Evolutionary conservation across 2,113 vertebrate species (phyloP), one percentile per base, ranked within the genome.

Genomic region (Phyllopteryx taeniolatus): DNA sequence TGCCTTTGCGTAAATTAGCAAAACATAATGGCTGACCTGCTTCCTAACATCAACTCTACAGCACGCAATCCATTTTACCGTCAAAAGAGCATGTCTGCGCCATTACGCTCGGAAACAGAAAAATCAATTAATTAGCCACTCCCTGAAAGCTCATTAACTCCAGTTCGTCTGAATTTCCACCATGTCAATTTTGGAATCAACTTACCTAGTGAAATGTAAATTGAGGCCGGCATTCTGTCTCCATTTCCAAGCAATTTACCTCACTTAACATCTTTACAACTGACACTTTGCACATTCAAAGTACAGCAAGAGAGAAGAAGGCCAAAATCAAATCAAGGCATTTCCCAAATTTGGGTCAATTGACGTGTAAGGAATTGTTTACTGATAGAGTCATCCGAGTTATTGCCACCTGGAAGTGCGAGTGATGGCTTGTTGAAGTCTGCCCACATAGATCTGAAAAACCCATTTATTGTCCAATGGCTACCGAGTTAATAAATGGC

Each of bases 391-490:
- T n/a, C 8, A 59, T 12, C 56, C n/a, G 22, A 59, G 22, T 20
- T 22, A 61, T 14, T 11, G 11, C 62, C 3, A 46, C 11, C 42
- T 65, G 10, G 39, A 64, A 13, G 19, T 64, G 0, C 9, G 20
- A 5, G 12, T 11, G 12, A 27, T 17, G 59, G 17, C 22, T 15
- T 33, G 56, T 22, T 14, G 8, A 59, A 27, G 13, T 14, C 79
- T 68, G 67, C 73, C 17, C 19, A 51, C 56, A 61, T 61, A 39
- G 49, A 47, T 67, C 61, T 49, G 78, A 85, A 84, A 90, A 83
- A 81, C 73, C 77, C 53, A 86, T 85, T 89, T 85, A 77, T 57
- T 82, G 74, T 79, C 68, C 67, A 77, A 71, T 79, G 61, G 65
- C 76, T 73, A 73, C 59, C 13, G 63, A 81, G 65, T 68, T 22